Evolutionary conservation across 2,888 invertebrate species (phyloP).

Genomic region (Xylophagus ater): DNA sequence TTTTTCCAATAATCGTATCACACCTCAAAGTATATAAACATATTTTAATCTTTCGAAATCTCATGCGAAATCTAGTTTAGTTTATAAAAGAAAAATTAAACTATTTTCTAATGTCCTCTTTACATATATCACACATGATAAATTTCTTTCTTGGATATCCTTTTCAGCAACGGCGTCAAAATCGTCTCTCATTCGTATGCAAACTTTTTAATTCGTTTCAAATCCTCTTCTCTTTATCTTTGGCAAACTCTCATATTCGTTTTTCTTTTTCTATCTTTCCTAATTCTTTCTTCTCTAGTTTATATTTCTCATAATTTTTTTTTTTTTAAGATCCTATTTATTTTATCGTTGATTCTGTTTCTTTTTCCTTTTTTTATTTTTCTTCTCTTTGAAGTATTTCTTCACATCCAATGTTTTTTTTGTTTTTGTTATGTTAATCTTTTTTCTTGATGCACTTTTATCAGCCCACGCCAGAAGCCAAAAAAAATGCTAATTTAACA

Average conservation of each 20-base stretch:
- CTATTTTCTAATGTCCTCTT: too few relatives aligned
- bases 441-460: slow-evolving; percentile 10
- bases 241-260: slow-evolving; percentile 7
- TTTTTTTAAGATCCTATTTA: background rate
- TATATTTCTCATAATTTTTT: slow-evolving; percentile 16
- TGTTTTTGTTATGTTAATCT: too few relatives aligned
- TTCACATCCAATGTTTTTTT: too few relatives aligned
- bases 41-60: too few relatives aligned
- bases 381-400: slow-evolving; percentile 5
- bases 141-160: background rate
- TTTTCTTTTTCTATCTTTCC: slow-evolving; percentile 3
- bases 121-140: too few relatives aligned
- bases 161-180: slow-evolving; percentile 1
- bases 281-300: slow-evolving; percentile 8
- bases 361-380: slow-evolving; percentile 8
- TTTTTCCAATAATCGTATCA: too few relatives aligned
- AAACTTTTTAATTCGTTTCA: slow-evolving; percentile 1
- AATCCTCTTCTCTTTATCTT: slow-evolving; percentile 12
- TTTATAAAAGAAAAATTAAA: too few relatives aligned
- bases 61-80: too few relatives aligned
- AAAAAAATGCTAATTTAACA: too few relatives aligned
- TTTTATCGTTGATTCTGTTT: background rate
- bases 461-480: slow-evolving; percentile 7
- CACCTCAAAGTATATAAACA: too few relatives aligned
- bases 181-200: slow-evolving; percentile 8